Base-by-base conservation (phyloP, 2,888 invertebrate genomes). In the Halictus ligatus region DNA sequence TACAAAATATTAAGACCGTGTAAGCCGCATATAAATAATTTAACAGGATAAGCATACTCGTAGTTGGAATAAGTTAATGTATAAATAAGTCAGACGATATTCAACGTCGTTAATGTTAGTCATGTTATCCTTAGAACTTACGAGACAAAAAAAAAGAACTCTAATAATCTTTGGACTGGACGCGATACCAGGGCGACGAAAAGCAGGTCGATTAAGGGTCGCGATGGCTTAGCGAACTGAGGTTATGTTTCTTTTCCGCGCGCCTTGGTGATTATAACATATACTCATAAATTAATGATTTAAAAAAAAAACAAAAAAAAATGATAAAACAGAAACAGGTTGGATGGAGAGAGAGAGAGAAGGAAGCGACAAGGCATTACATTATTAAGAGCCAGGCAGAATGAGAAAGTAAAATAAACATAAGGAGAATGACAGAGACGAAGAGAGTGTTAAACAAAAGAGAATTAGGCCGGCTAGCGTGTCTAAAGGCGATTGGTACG, bases 401-500 rank as follows among this genome's bases (percentile, higher is more conserved):
- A 75, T 76, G 71, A 67, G 58, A 35, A 69, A 75, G 29, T 64
- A 48, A 64, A 29, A 15, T 81, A 69, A 79, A 83, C 64, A 54
- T 74, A 46, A 77, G 60, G 78, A 48, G 10, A 69, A 58, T 46
- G 77, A 35, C 54, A 84, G 78, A 83, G 35, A 88, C 46, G 35
- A 76, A 75, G 71, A 48, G 35, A 48, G 82, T 40, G 87, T 90
- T 88, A 92, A 84, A 89, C 72, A 86, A 78, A 71, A 89, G 81
- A 89, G 74, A 87, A 80, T 86, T 83, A 86, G 95, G 95, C 95
- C 94, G 95, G 95, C 95, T 95, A 95, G 95, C 95, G 95, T 95
- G 95, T 95, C 95, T 95, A 95, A 89, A 94, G 94, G 94, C 94
- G 95, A 92, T 94, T 92, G 94, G 93, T 92, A 90, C 94, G 95